Evolutionary conservation across 37 sponge, comb jelly and placozoan species (phyloP).

Genomic region (Cliona cf. orientalis): DNA sequence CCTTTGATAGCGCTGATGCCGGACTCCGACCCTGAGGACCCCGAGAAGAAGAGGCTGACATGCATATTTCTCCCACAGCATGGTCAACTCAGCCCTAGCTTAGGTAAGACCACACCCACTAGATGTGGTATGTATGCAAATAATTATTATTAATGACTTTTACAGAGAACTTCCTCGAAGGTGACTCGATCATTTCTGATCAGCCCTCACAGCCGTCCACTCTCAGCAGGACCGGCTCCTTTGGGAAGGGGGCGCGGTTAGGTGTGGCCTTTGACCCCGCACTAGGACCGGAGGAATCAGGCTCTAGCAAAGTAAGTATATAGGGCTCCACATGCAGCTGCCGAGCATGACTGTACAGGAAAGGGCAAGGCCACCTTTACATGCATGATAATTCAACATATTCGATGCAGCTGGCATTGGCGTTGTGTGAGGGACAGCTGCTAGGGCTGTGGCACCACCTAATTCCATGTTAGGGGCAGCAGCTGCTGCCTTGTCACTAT

Average conservation of each 20-base stretch:
- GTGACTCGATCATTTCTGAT: conserved; percentile 9
- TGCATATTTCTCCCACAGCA: conserved; percentile 76
- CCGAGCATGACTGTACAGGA: no score
- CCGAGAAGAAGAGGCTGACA: conserved; percentile 36
- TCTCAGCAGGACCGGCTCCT: conserved; percentile 15
- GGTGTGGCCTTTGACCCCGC: conserved; percentile 81
- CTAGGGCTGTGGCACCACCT: no score
- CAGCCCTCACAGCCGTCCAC: not conserved
- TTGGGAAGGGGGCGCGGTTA: conserved; percentile 16
- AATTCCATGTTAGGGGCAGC: no score
- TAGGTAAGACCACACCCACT: conserved; percentile 31
- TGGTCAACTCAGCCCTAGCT: conserved; percentile 34
- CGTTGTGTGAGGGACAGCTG: no score
- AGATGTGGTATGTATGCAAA: no score
- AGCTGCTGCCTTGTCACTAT: no score
- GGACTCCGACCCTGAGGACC: conserved; percentile 38
- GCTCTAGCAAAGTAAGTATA: no score
- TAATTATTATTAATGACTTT: not conserved
- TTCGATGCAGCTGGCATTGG: no score
- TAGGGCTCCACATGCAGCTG: no score
- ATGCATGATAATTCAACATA: no score
- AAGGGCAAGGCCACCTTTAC: no score
- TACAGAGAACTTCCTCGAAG: conserved; percentile 48
- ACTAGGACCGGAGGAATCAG: conserved; percentile 29
- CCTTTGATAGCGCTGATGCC: conserved; percentile 65